Evolutionary conservation across 2,888 invertebrate genomes (phyloP).

Genomic region (Cyclophora punctaria): DNA sequence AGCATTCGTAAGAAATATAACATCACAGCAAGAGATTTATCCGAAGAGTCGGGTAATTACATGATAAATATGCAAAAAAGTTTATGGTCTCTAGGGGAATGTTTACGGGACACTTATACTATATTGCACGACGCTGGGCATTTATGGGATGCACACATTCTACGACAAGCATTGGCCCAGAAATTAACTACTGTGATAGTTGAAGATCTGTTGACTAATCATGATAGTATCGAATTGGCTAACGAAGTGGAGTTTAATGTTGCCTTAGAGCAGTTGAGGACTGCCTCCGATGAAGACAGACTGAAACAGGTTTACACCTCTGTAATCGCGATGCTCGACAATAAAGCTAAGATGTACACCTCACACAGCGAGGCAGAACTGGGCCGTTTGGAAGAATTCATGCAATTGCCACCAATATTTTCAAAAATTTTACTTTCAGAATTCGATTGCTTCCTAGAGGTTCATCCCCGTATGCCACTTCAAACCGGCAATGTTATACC

Average conservation of each 20-base stretch:
- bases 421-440: constrained; percentile 45
- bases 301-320: constrained; percentile 33
- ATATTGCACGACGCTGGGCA: constrained; percentile 49
- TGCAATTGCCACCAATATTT: constrained; percentile 37
- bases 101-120: constrained; percentile 43
- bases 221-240: constrained; percentile 45
- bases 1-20: constrained; percentile 12
- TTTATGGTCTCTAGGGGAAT: constrained; percentile 38
- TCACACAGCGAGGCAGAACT: constrained; percentile 45
- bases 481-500: constrained; percentile 1
- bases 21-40: constrained; percentile 10
- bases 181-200: constrained; percentile 53
- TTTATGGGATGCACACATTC: constrained; percentile 54
- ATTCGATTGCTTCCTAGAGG: constrained; percentile 46
- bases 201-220: constrained; percentile 49
- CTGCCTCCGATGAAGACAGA: constrained; percentile 43
- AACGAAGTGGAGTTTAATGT: constrained; percentile 48
- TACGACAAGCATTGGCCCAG: constrained; percentile 47
- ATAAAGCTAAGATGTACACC: constrained; percentile 35
- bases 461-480: constrained; percentile 30
- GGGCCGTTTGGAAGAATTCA: constrained; percentile 44
- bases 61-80: constrained; percentile 39
- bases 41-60: constrained; percentile 27
- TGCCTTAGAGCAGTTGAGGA: constrained; percentile 44
- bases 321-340: constrained; percentile 33